Evolutionary conservation across 2,113 vertebrate genomes (phyloP).

Genomic region (Aegotheles bennettii): DNA sequence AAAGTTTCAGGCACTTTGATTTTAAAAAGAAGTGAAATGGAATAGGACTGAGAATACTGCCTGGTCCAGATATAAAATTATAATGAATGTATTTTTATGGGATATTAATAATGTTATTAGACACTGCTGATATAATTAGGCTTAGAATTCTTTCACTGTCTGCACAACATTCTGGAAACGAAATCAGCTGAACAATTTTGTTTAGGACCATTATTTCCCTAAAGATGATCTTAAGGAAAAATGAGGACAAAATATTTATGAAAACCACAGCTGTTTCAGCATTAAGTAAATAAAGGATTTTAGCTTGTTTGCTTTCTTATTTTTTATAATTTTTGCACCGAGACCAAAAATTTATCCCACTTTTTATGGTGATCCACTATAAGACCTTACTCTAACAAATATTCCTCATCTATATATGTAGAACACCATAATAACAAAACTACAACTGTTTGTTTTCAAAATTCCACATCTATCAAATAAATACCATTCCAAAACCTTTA

Average conservation of each 20-base stretch:
- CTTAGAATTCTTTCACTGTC: not conserved
- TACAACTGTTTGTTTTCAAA: not conserved
- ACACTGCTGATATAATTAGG: not conserved
- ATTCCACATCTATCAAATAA: not conserved
- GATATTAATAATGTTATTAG: not conserved
- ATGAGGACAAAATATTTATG: not conserved
- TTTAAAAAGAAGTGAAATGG: not conserved
- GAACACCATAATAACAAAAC: not conserved
- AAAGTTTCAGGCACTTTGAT: not conserved
- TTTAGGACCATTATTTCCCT: not conserved
- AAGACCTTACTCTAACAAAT: not conserved
- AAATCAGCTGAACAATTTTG: not conserved
- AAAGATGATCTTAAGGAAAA: not conserved
- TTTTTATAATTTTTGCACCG: not conserved
- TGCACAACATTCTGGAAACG: not conserved
- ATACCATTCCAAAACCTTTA: not conserved
- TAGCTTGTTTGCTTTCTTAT: not conserved
- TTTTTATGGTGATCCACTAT: not conserved
- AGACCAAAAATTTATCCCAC: not conserved
- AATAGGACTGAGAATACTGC: not conserved
- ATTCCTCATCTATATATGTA: not conserved
- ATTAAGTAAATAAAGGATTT: not conserved
- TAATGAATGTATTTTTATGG: not conserved
- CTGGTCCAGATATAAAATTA: not conserved
- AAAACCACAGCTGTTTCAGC: not conserved